These are phyloP conservation scores for Tauraco hartlaubi DNA, from an alignment of 2,797 vertebrate species.

Conservation along the genomic window DNA sequence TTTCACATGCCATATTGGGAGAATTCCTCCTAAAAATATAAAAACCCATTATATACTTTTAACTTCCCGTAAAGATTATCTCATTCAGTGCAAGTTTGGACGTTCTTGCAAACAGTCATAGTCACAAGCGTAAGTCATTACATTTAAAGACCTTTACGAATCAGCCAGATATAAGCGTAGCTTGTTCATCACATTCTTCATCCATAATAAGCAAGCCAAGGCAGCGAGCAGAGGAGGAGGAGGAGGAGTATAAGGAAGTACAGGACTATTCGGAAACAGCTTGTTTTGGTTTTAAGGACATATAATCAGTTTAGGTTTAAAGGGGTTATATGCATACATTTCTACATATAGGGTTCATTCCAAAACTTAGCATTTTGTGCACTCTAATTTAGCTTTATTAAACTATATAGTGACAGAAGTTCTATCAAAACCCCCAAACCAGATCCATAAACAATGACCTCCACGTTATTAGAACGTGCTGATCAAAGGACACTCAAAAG, in stretches of 20 bases:
- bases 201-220: not conserved
- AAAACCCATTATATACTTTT: not conserved
- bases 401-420: not conserved
- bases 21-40: not conserved
- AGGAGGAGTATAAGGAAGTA: not conserved
- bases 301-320: not conserved
- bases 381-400: not conserved
- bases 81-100: not conserved
- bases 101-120: not conserved
- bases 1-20: not conserved
- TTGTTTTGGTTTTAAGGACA: not conserved
- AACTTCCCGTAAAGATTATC: not conserved
- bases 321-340: not conserved
- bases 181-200: not conserved
- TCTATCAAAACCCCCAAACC: not conserved
- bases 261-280: not conserved
- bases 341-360: not conserved
- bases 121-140: not conserved
- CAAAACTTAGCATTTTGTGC: not conserved
- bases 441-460: not conserved
- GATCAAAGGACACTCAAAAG: not conserved
- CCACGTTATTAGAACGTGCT: not conserved
- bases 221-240: too few species aligned
- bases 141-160: not conserved
- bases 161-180: not conserved